These are phyloP conservation scores for Drosophila longiperda DNA, from an alignment of 2,888 invertebrate species.

Conservation along the genomic window DNA sequence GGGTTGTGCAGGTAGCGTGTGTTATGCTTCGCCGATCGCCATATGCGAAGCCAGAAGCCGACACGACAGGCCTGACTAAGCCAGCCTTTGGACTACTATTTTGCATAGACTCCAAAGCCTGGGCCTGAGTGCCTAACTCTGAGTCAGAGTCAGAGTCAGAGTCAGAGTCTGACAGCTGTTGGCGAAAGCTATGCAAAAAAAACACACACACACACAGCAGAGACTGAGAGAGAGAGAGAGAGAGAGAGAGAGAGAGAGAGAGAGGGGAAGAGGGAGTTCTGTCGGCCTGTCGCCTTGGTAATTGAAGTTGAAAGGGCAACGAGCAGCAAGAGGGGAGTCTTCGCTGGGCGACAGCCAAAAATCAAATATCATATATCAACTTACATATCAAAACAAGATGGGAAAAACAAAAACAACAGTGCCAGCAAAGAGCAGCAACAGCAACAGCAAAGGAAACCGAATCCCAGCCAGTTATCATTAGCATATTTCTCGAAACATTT, in stretches of 20 bases:
- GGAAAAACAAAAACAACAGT: conserved; percentile 65
- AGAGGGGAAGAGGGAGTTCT: conserved; percentile 16
- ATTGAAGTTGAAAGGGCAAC: conserved; percentile 58
- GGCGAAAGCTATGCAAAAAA: conserved; percentile 37
- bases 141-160: conserved; percentile 6
- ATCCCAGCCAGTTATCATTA: conserved; percentile 36
- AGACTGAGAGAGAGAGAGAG: background rate
- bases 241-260: conserved; percentile 6
- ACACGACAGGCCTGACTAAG: conserved; percentile 22
- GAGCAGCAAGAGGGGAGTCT: conserved; percentile 2
- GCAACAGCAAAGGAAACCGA: conserved; percentile 5
- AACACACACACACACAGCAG: background rate
- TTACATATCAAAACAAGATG: conserved; percentile 75
- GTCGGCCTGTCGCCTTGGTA: conserved; percentile 32
- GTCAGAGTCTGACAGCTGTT: conserved; percentile 52
- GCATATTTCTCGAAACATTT: conserved; percentile 24
- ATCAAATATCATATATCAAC: conserved; percentile 81
- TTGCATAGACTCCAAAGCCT: conserved; percentile 41
- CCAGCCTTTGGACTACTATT: conserved; percentile 36
- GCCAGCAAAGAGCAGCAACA: background rate
- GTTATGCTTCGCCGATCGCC: conserved; percentile 39
- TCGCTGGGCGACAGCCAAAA: conserved; percentile 50
- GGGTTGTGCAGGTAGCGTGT: conserved; percentile 38
- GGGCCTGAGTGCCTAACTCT: background rate
- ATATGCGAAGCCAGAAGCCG: conserved; percentile 27